Conservation (phyloP, 1,140 invertebrate species). For the Lucilia cuprina region DNA sequence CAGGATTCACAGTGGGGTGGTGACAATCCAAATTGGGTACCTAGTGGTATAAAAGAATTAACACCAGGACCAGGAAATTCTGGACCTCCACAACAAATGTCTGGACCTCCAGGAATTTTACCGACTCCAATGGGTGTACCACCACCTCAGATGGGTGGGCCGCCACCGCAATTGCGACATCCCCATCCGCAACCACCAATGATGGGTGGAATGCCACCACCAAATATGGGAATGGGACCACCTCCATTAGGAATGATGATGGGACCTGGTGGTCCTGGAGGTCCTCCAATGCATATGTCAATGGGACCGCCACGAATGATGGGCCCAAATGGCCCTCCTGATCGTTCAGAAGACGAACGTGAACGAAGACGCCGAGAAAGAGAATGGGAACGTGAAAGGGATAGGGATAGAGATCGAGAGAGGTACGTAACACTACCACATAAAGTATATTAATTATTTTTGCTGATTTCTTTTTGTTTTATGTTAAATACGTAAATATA, state of each 20-base stretch:
- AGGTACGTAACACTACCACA: slow-evolving; percentile 27
- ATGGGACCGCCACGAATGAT: slow-evolving; percentile 50
- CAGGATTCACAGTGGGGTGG: slow-evolving; percentile 75
- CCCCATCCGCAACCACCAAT: slow-evolving; percentile 42
- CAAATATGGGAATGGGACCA: slow-evolving; percentile 60
- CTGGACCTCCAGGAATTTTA: slow-evolving; percentile 61
- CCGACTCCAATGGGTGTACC: slow-evolving; percentile 55
- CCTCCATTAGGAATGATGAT: slow-evolving; percentile 56
- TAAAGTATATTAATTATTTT: no score
- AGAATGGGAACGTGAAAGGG: slow-evolving; percentile 46
- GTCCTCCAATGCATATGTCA: slow-evolving; percentile 47
- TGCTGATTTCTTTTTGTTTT: no score
- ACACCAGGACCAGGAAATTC: slow-evolving; percentile 64
- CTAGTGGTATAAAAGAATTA: slow-evolving; percentile 70
- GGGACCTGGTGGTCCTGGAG: slow-evolving; percentile 39
- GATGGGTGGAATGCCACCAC: slow-evolving; percentile 52
- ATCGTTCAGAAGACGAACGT: slow-evolving; percentile 38
- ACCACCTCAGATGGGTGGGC: slow-evolving; percentile 61
- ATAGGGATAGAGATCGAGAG: slow-evolving; percentile 63
- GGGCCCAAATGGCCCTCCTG: slow-evolving; percentile 33
- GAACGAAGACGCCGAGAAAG: slow-evolving; percentile 47
- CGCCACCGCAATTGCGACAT: slow-evolving; percentile 57
- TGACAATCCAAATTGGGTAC: slow-evolving; percentile 67
- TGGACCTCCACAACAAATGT: slow-evolving; percentile 50
- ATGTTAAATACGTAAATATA: neutral